A percentile compares a stretch with the other conserved stretches of the same genome.
Evolutionary conservation across 2,888 invertebrate species (phyloP).

Genomic region (Cryptosula pallasiana): DNA sequence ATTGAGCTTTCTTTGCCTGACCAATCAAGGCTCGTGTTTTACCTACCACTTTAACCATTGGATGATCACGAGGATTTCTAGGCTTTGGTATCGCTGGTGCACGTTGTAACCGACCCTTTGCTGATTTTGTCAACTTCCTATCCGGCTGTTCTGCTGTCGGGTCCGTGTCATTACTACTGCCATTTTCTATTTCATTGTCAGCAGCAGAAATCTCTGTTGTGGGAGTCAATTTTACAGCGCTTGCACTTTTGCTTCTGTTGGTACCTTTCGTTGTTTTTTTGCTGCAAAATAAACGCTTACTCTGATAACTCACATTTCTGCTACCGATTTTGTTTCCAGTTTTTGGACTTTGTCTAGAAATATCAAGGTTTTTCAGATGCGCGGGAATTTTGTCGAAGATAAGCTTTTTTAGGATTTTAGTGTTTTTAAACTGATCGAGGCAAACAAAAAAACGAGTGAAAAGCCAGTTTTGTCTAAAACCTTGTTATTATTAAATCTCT

Average conservation of each 20-base stretch:
- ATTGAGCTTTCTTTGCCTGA: constrained; percentile 7
- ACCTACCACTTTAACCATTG: constrained; percentile 21
- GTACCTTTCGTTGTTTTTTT: neutral
- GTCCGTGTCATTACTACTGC: neutral
- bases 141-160: neutral
- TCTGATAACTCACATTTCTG: too few species aligned
- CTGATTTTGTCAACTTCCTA: neutral
- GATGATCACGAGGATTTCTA: constrained; percentile 10
- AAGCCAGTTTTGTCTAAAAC: too few species aligned
- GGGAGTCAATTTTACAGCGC: neutral
- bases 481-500: too few species aligned
- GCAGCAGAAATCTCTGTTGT: neutral
- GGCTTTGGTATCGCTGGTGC: neutral
- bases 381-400: too few species aligned
- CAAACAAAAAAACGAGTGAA: too few species aligned
- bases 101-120: neutral
- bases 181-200: neutral
- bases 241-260: constrained; percentile 4
- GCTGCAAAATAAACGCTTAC: neutral
- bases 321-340: too few species aligned
- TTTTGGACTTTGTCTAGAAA: too few species aligned
- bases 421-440: too few species aligned
- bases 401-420: too few species aligned
- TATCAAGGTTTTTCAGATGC: too few species aligned
- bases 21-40: neutral